These are phyloP conservation scores for Sphaeramia orbicularis DNA, from an alignment of 2,797 vertebrate genomes.

Conservation along the genomic window DNA sequence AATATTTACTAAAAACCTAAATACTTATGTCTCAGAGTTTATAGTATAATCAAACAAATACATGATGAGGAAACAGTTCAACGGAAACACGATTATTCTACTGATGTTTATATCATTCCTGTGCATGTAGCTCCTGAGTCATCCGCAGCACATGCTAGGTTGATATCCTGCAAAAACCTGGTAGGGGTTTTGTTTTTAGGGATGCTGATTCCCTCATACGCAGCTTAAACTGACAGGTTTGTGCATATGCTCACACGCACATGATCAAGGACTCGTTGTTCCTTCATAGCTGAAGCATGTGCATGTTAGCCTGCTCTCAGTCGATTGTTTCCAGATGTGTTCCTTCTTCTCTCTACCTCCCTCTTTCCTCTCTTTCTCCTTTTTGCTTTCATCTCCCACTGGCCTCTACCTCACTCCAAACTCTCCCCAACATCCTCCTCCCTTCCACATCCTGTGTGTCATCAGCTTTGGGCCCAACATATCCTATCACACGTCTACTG, in stretches of 20 bases:
- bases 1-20: neutral
- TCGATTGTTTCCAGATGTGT: constrained; percentile 85
- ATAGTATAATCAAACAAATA: neutral
- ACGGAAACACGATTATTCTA: neutral
- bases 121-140: constrained; percentile 6
- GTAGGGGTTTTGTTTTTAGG: constrained; percentile 6
- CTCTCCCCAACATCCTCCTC: constrained; percentile 55
- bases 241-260: constrained; percentile 17
- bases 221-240: constrained; percentile 36
- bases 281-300: constrained; percentile 76
- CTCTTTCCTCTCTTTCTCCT: constrained; percentile 22
- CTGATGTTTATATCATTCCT: neutral
- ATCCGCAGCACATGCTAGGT: constrained; percentile 1
- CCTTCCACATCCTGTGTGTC: constrained; percentile 52
- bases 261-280: constrained; percentile 80
- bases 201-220: constrained; percentile 17
- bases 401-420: constrained; percentile 36
- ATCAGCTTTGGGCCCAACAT: constrained; percentile 22
- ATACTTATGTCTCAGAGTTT: neutral
- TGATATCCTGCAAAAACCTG: neutral
- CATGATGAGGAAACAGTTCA: neutral
- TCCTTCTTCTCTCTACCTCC: constrained; percentile 41
- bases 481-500: constrained; percentile 25
- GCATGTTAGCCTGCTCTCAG: constrained; percentile 63
- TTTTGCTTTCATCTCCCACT: constrained; percentile 66